Base-by-base conservation (phyloP, 2,113 vertebrate genomes). In the Bubo scandiacus region DNA sequence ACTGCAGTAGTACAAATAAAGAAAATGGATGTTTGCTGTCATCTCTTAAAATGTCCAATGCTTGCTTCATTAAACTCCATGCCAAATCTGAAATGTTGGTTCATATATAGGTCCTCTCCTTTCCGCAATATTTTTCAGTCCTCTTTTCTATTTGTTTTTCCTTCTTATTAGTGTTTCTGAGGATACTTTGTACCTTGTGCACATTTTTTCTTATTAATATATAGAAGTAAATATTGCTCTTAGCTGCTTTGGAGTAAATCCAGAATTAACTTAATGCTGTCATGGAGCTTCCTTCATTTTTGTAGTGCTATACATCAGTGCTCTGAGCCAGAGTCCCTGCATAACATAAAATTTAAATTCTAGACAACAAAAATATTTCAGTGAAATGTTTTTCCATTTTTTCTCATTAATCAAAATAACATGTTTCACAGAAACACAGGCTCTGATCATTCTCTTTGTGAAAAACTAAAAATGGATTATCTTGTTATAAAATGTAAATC, bases 371-470 rank as follows among this genome's bases (percentile, higher is more conserved):
- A 96, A 91, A 97, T 92, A 89, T 82, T 91, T 87, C 84, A 94
- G 62, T 73, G 86, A 75, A 95, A 91, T 75, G 78, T 87, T 96
- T 93, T 94, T 72, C 78, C 62, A 58, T 88, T 91, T 95, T 79
- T 86, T 45, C 74, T 93, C 78, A 54, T 96, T 96, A 96, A 96
- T 96, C 94, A 96, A 96, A 96, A 93, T 91, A 96, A 75, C 92
- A 93, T 2, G 0, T 95, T 96, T 93, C 90, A 54, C 66, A 90
- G 78, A 85, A 96, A 91, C 58, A 57, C 78, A 85, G 92, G 62
- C 58, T 86, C 78, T 80, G 84, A 91, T 95, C 84, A 23, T 54
- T 94, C 81, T 91, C 65, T 88, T 87, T 65, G 70, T 61, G 74
- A 93, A 82, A 91, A 93, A 87, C 29, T 75, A 49, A 80, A 89